Evolutionary conservation across 1,140 invertebrate species (phyloP), one percentile per base, ranked within the genome.

Genomic region (Fopius arisanus): DNA sequence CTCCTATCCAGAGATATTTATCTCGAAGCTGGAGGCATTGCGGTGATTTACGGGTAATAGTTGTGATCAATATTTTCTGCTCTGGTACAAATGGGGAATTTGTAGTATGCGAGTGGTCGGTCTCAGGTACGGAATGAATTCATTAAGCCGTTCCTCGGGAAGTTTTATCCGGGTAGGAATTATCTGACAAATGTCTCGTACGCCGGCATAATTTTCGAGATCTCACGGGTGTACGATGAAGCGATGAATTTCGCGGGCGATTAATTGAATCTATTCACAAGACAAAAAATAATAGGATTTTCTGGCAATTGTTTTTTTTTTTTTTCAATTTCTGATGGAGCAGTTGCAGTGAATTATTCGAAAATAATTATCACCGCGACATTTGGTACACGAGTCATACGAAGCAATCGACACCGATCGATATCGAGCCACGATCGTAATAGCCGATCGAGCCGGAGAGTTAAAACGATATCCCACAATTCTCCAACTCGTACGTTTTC

Each of bases 341-440:
- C n/a, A n/a, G n/a, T n/a, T n/a, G n/a, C n/a, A n/a, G n/a, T n/a
- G n/a, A n/a, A n/a, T 3, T 48, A n/a, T 6, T 3, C 4, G 9
- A n/a, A 9, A 16, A 48, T 48, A 9, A 48, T 48, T 48, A n/a
- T 48, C 5, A 16, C 6, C 3, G n/a, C 43, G 3, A 48, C 43
- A 3, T 10, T 6, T 3, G 3, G n/a, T 48, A 48, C 43, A 48
- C 43, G n/a, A 48, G 48, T 70, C 28, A 51, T 70, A 70, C 43
- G 65, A 16, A 41, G 63, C 19, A 71, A 29, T 43, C 62, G 37
- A 65, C 70, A 72, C 37, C 70, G 70, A 72, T 72, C 37, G 59
- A 28, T 72, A 72, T 72, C 70, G 59, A 37, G 19, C 51, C 14
- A 16, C 48, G 31, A 72, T 72, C 37, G 37, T 71, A 29, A 29